Conservation (phyloP, 2,888 invertebrate species). For the Tubulanus polymorphus region DNA sequence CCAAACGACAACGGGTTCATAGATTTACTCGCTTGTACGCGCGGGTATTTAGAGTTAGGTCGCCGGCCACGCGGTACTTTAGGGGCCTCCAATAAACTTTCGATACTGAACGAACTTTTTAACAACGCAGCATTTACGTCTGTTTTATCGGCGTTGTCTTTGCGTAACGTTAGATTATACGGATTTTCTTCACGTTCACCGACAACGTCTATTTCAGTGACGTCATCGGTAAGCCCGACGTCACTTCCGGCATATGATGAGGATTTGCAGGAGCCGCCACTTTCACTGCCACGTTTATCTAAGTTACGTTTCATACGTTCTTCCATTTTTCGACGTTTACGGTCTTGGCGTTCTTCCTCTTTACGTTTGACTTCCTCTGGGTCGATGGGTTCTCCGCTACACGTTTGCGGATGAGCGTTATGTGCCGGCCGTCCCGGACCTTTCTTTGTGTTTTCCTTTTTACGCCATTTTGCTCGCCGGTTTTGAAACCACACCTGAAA, state of each 20-base stretch:
- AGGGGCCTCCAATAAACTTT: slow-evolving; percentile 53
- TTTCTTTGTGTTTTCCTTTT: slow-evolving; percentile 98
- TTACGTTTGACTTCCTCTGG: slow-evolving; percentile 60
- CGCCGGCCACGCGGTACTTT: slow-evolving; percentile 55
- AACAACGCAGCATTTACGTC: not conserved
- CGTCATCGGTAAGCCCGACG: not conserved
- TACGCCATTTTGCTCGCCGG: slow-evolving; percentile 96
- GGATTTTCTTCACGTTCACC: slow-evolving; percentile 11
- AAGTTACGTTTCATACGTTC: slow-evolving; percentile 77
- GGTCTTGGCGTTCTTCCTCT: slow-evolving; percentile 51
- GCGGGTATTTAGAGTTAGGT: slow-evolving; percentile 57
- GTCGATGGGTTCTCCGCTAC: slow-evolving; percentile 94
- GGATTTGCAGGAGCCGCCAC: not conserved
- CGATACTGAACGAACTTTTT: slow-evolving; percentile 53
- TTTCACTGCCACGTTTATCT: slow-evolving; percentile 16
- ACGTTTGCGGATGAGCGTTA: slow-evolving; percentile 96
- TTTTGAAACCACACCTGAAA: slow-evolving; percentile 99
- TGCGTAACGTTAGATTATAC: not conserved
- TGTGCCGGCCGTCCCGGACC: slow-evolving; percentile 97
- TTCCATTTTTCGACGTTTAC: slow-evolving; percentile 80
- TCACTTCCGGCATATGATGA: not conserved
- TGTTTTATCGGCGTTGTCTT: not conserved
- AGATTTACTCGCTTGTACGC: slow-evolving; percentile 56
- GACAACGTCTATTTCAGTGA: slow-evolving; percentile 55
- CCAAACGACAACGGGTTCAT: slow-evolving; percentile 47